Conservation (phyloP, 2,797 vertebrate genomes). For the Alectoris magna region DNA sequence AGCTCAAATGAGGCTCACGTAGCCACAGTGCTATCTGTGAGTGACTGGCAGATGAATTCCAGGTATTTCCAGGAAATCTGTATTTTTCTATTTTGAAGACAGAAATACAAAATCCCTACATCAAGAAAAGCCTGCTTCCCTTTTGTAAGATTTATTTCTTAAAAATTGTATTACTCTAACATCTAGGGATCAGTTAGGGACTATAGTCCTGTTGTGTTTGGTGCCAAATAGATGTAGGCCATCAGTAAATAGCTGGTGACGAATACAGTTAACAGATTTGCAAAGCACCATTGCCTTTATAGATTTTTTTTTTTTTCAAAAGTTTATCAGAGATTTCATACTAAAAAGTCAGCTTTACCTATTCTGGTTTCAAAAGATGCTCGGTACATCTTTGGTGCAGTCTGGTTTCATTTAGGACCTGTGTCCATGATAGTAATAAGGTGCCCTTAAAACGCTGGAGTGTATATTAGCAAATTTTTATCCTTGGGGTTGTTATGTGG, state of each 20-base stretch:
- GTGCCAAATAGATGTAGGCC: neutral
- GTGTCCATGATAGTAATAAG: neutral
- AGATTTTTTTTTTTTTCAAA: neutral
- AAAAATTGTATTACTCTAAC: neutral
- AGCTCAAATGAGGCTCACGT: neutral
- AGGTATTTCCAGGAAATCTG: neutral
- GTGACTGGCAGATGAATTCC: neutral
- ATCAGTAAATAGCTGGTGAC: neutral
- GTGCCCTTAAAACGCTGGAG: neutral
- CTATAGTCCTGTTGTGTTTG: neutral
- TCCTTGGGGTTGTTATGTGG: neutral
- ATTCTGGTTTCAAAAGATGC: constrained; percentile 7
- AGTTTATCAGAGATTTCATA: neutral
- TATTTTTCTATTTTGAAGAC: neutral
- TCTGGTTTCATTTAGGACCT: neutral
- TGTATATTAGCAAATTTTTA: constrained; percentile 13
- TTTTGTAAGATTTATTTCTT: neutral
- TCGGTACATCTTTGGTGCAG: neutral
- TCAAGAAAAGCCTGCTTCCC: neutral
- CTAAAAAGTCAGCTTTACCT: neutral
- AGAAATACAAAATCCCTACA: neutral
- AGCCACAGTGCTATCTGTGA: neutral
- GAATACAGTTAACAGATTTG: neutral
- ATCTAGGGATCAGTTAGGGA: neutral
- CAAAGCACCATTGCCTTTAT: neutral